phyloP scores from a whole-genome alignment of 2,797 vertebrate genomes.

The Pangasius mekongensis region DNA sequence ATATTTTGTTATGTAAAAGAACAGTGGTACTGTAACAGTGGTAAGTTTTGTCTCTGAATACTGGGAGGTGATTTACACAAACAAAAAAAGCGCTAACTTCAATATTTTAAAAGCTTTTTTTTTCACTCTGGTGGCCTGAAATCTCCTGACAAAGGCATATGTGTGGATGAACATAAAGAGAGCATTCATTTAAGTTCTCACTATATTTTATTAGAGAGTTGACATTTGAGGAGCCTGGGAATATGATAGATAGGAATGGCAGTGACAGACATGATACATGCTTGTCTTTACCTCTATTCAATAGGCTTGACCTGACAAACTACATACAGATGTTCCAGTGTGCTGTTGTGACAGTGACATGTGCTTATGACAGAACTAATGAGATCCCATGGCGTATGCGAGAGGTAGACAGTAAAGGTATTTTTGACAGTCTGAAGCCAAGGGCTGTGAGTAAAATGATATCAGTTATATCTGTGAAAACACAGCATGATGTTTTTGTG shows the following conservation, averaged over 20 bases:
- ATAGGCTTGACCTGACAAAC: conserved; percentile 43
- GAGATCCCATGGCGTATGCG: conserved; percentile 33
- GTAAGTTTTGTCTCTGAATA: background rate
- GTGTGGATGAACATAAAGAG: conserved; percentile 27
- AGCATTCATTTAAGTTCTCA: conserved; percentile 66
- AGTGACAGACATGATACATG: conserved; percentile 5
- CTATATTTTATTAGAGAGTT: conserved; percentile 69
- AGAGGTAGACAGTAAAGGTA: conserved; percentile 20
- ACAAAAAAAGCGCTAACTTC: background rate
- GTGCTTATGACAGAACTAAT: conserved; percentile 41
- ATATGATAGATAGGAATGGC: conserved; percentile 59
- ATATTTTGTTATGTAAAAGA: background rate
- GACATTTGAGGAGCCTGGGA: conserved; percentile 55
- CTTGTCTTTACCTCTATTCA: background rate
- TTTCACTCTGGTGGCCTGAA: background rate
- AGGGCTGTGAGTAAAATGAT: conserved; percentile 8
- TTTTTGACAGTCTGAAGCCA: conserved; percentile 36
- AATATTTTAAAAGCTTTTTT: background rate
- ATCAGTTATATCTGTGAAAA: conserved; percentile 23
- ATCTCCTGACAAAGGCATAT: conserved; percentile 57
- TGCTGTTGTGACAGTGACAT: conserved; percentile 38
- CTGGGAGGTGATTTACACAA: background rate
- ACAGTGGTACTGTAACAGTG: background rate
- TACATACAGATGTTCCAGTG: conserved; percentile 32
- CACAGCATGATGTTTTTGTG: conserved; percentile 1